Base-by-base conservation (phyloP, 2,113 vertebrate species). In the Gopherus evgoodei region DNA sequence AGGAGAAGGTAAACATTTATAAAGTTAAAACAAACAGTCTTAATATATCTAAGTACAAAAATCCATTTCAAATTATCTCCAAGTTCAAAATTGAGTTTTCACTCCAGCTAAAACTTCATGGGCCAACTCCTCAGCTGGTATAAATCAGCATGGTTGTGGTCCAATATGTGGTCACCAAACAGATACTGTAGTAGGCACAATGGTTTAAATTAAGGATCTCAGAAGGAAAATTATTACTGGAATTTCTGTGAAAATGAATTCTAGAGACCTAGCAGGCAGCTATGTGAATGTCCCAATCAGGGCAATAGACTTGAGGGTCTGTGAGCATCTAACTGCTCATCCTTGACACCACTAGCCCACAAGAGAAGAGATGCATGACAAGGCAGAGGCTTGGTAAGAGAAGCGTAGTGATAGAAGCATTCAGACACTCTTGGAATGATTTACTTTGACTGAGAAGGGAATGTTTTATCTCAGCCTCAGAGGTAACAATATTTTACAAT, bases 11-110 rank as follows among this genome's bases (percentile, higher is more conserved):
- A 83, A 95, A 59, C 7, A n/a, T 90, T 94, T 86, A 35, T 86
- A 78, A 86, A 94, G 90, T 84, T 78, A 86, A 91, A 93, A 94
- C 87, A 81, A 95, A 35, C 54, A 19, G 11, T 86, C n/a, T 84
- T 80, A 90, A 83, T 88, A 35, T 65, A 16, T 56, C 54, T 94
- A 94, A 81, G 80, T 89, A 56, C 38, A 76, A 62, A 93, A 87
- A 91, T 13, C 11, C 4, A 84, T 86, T 96, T 89, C n/a, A 31
- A 85, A 91, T 93, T 83, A 25, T 87, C 75, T 78, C 69, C 87
- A 13, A 65, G 25, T 86, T 97, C 85, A 87, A 79, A 91, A 91
- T 91, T 49, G 82, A 83, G 57, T 88, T 90, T 13, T 91, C 72
- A 95, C 38, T 84, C 91, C 72, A 69, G 85, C 47, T 52, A 88